These are phyloP conservation scores for Tachina lurida DNA, from an alignment of 2,888 invertebrate species.

Conservation along the genomic window DNA sequence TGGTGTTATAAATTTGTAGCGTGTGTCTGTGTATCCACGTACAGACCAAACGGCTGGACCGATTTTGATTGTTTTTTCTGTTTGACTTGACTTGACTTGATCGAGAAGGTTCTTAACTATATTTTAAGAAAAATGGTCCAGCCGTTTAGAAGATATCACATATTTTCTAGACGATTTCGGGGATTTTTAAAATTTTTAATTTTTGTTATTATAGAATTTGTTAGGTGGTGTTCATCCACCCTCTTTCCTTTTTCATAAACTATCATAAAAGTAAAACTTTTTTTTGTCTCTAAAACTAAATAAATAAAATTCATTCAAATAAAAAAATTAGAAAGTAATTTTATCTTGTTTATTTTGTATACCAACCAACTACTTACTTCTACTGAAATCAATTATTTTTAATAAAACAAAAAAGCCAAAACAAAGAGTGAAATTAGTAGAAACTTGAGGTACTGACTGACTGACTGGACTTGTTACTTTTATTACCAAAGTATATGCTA, in stretches of 20 bases:
- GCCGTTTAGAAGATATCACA: no score
- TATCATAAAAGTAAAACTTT: neutral
- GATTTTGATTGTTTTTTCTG: no score
- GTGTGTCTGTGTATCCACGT: no score
- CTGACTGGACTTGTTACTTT: constrained; percentile 43
- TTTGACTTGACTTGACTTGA: no score
- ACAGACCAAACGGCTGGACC: no score
- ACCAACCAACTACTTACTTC: neutral
- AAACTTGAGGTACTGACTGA: constrained; percentile 6
- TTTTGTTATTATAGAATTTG: neutral
- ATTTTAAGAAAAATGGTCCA: no score
- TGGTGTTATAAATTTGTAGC: no score
- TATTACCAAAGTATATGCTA: constrained; percentile 67
- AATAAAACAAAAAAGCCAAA: constrained; percentile 1
- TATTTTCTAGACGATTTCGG: no score
- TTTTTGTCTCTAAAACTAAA: constrained; percentile 1
- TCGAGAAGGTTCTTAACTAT: no score
- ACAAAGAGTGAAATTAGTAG: constrained; percentile 36
- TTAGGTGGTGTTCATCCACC: neutral
- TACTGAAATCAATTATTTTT: constrained; percentile 1
- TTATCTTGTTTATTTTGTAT: constrained; percentile 42
- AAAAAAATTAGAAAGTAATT: constrained; percentile 67
- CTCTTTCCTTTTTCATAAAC: neutral
- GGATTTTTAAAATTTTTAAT: no score
- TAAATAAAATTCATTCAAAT: constrained; percentile 20